Conservation (phyloP, 2,797 vertebrate species). For the Galaxias olidus region DNA sequence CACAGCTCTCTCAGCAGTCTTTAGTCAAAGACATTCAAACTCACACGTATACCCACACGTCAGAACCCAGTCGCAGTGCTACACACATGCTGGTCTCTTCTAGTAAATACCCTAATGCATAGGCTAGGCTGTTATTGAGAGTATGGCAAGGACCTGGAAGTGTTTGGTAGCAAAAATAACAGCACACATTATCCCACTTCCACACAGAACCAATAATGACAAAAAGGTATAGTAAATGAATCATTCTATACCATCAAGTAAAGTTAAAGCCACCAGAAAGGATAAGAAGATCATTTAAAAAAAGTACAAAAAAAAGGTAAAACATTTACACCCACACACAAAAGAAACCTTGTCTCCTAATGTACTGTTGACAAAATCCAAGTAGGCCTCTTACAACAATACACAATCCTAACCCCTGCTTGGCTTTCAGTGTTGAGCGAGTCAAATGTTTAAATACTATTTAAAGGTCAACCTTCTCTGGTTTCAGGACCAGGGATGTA, state of each 20-base stretch:
- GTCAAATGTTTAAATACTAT: constrained; percentile 63
- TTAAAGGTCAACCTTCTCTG: constrained; percentile 71
- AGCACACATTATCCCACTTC: too few relatives aligned
- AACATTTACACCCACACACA: too few relatives aligned
- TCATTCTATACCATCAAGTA: too few relatives aligned
- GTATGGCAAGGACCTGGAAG: too few relatives aligned
- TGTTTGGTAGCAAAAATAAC: too few relatives aligned
- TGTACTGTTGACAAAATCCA: constrained; percentile 31
- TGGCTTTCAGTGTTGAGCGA: constrained; percentile 49
- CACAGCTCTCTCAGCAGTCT: constrained; percentile 41
- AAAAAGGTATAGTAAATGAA: too few relatives aligned
- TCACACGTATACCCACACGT: constrained; percentile 15
- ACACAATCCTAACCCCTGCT: constrained; percentile 54
- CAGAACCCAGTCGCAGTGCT: not conserved
- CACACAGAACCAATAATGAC: too few relatives aligned
- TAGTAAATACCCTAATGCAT: too few relatives aligned
- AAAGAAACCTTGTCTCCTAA: constrained; percentile 14
- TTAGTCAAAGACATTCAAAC: constrained; percentile 41
- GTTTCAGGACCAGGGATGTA: constrained; percentile 55
- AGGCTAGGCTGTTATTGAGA: too few relatives aligned
- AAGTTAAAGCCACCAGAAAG: too few relatives aligned
- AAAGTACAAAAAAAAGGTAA: too few relatives aligned
- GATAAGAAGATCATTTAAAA: too few relatives aligned
- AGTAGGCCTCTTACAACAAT: constrained; percentile 52
- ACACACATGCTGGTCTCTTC: not conserved